Evolutionary conservation across 92 coral and sea anemone genomes (phyloP).

Genomic region (Zoanthus solanderi): DNA sequence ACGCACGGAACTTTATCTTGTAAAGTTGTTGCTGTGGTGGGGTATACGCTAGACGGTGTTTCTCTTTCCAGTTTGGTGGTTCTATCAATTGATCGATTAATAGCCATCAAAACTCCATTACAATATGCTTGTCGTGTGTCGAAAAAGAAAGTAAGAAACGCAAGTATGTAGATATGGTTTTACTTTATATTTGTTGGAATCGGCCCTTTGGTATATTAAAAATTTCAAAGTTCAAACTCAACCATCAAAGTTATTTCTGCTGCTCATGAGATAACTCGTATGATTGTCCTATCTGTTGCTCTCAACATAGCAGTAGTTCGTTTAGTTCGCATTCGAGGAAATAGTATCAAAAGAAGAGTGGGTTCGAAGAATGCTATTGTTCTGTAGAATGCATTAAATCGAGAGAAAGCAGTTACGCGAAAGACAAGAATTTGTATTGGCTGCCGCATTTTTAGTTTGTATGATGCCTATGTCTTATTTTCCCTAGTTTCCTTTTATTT

Average conservation of each 20-base stretch:
- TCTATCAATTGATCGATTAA: not conserved
- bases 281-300: not conserved
- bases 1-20: not conserved
- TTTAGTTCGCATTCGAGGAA: not conserved
- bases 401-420: constrained; percentile 9
- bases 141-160: not conserved
- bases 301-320: not conserved
- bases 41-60: not conserved
- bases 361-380: not conserved
- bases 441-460: not conserved
- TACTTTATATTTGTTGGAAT: not conserved
- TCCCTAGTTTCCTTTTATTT: not conserved
- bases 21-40: not conserved
- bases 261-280: not conserved
- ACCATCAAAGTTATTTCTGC: not conserved
- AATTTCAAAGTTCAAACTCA: not conserved
- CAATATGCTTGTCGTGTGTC: not conserved
- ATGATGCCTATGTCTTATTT: not conserved
- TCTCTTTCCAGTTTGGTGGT: not conserved
- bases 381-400: not conserved
- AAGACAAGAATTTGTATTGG: not conserved
- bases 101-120: not conserved
- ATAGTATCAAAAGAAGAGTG: not conserved
- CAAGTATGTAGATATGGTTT: not conserved
- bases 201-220: not conserved